Base-by-base conservation (phyloP, 2,888 invertebrate genomes). In the Lasioglossum morio region DNA sequence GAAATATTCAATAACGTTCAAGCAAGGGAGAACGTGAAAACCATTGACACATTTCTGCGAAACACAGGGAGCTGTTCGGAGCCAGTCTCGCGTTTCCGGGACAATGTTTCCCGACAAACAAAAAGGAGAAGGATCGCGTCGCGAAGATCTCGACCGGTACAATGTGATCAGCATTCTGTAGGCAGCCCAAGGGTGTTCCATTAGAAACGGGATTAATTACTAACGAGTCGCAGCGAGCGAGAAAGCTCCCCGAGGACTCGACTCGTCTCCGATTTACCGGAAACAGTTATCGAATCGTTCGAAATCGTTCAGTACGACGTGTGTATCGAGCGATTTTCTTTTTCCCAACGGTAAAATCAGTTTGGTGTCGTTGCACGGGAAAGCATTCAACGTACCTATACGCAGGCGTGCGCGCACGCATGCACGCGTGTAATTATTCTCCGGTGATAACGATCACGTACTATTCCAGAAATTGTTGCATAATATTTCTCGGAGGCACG, bases 191-290 rank as follows among this genome's bases (percentile, higher is more conserved):
- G 37, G 69, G 69, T 40, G 37, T 69, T 69, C 69, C 69, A 37
- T 69, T 69, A 40, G 69, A 40, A 69, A 37, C 37, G 69, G 23
- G 23, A 69, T 69, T 69, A 69, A 69, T 69, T 69, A 69, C 37
- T 37, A 69, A 69, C 69, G 69, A 69, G 4, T 1, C n/a, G 12
- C 69, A 40, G 34, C 69, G 69, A 40, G 66, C 69, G n/a, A 23
- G 23, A 69, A 40, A 69, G 37, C 69, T 69, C 69, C 37, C 37
- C 10, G 37, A 12, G 4, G 69, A 34, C 30, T 53, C 8, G 10
- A 19, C 37, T 34, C 19, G 37, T 69, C 34, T 23, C 10, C 37
- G 37, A 69, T 69, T 34, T 37, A 69, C 69, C 69, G 69, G 37
- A 69, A 69, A 40, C 37, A 23, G 37, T 10, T 37, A 40, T 69